Conservation (phyloP, 2,888 invertebrate genomes). For the Stenodera caucasica region DNA sequence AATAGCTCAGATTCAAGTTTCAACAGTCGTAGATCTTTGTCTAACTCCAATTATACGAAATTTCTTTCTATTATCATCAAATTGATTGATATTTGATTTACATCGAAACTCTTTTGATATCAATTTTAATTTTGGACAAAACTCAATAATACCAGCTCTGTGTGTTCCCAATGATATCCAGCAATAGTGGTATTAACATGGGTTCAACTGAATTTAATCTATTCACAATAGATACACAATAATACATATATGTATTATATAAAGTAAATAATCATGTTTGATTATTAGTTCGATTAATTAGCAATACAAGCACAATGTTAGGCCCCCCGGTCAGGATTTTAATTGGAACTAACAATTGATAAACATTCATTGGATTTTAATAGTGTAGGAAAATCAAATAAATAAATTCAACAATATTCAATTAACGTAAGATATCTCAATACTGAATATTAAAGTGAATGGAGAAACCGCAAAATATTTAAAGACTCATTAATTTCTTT, state of each 20-base stretch:
- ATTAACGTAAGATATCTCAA: too few relatives aligned
- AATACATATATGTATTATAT: not conserved
- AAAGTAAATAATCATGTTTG: not conserved
- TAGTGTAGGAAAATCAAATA: too few relatives aligned
- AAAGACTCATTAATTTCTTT: not conserved
- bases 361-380: too few relatives aligned
- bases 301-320: not conserved
- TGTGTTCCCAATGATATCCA: not conserved
- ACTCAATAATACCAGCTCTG: not conserved
- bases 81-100: too few relatives aligned
- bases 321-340: not conserved
- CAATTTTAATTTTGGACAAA: not conserved
- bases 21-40: too few relatives aligned
- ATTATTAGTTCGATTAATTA: not conserved
- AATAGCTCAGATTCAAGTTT: too few relatives aligned
- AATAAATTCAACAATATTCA: too few relatives aligned
- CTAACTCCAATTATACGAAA: not conserved
- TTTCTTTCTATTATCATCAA: too few relatives aligned
- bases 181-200: not conserved
- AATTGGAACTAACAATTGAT: too few relatives aligned
- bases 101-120: not conserved
- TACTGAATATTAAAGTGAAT: too few relatives aligned
- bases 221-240: not conserved
- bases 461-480: not conserved
- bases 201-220: not conserved